These are phyloP conservation scores for Palythoa heliodiscus DNA, from an alignment of 92 coral and sea anemone genomes.

Conservation along the genomic window DNA sequence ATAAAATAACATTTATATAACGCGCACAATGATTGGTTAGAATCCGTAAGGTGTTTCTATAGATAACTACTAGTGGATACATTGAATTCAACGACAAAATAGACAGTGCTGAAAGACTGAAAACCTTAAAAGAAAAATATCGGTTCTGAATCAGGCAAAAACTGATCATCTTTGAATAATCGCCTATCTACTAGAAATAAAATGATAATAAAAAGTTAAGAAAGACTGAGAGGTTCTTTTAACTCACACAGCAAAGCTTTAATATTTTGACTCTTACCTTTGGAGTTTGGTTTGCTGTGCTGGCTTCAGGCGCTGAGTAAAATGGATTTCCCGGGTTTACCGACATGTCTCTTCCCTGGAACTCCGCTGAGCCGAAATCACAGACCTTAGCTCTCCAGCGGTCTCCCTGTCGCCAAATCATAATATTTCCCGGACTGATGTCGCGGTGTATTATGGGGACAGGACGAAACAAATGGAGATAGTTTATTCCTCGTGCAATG, in stretches of 20 bases:
- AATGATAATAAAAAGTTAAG: too few relatives aligned
- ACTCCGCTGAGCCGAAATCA: conserved; percentile 95
- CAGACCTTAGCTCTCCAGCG: conserved; percentile 89
- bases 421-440: conserved; percentile 80
- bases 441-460: conserved; percentile 91
- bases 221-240: too few relatives aligned
- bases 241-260: background rate
- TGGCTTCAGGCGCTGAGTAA: conserved; percentile 91
- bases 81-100: too few relatives aligned
- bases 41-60: too few relatives aligned
- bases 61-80: too few relatives aligned
- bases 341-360: conserved; percentile 74
- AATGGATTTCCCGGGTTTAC: conserved; percentile 87
- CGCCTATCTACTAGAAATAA: too few relatives aligned
- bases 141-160: too few relatives aligned
- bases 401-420: conserved; percentile 92
- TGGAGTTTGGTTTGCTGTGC: conserved; percentile 62
- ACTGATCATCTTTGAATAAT: too few relatives aligned
- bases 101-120: too few relatives aligned
- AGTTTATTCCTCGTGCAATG: conserved; percentile 78
- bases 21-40: too few relatives aligned
- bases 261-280: conserved; percentile 54
- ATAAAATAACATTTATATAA: too few relatives aligned
- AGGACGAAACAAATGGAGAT: conserved; percentile 83
- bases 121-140: too few relatives aligned